Percentiles rank a stretch among this genome's conserved stretches.
phyloP scores from a whole-genome alignment of 2,797 vertebrate species.

The Salarias fasciatus region DNA sequence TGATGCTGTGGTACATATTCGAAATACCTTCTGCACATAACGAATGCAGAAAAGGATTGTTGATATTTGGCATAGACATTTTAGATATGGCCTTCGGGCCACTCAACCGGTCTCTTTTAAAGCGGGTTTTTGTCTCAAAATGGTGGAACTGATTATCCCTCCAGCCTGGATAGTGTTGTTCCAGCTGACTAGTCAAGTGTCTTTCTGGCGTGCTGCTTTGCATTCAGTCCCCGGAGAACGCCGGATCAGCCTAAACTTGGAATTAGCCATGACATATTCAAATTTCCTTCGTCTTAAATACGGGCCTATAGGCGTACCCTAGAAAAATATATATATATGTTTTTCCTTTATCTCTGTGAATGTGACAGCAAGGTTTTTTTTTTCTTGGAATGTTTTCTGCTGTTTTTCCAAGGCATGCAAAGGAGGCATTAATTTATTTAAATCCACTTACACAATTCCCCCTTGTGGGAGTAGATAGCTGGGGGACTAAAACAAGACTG shows the following conservation, averaged over 20 bases:
- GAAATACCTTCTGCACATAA: conserved; percentile 6
- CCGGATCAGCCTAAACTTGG: conserved; percentile 56
- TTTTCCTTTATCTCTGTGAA: conserved; percentile 59
- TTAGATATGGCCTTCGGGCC: conserved; percentile 26
- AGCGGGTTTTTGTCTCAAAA: conserved; percentile 51
- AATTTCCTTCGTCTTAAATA: conserved; percentile 50
- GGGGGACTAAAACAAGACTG: conserved; percentile 53
- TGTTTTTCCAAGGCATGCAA: conserved; percentile 45
- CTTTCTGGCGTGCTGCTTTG: conserved; percentile 59
- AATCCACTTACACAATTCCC: conserved; percentile 73
- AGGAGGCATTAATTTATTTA: conserved; percentile 77
- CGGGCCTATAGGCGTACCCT: conserved; percentile 40
- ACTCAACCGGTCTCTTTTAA: conserved; percentile 37
- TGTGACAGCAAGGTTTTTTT: conserved; percentile 10
- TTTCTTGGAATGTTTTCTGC: conserved; percentile 44
- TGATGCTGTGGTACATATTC: conserved; percentile 24
- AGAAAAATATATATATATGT: conserved; percentile 37
- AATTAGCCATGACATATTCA: conserved; percentile 69
- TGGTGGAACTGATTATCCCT: conserved; percentile 60
- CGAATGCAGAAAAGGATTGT: conserved; percentile 9
- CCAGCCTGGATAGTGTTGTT: conserved; percentile 58
- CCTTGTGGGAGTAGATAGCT: conserved; percentile 66
- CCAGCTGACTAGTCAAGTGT: conserved; percentile 71
- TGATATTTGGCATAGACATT: conserved; percentile 36
- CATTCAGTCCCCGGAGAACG: conserved; percentile 64